Conservation (phyloP, 2,888 invertebrate genomes). For the Torymus texanus region DNA sequence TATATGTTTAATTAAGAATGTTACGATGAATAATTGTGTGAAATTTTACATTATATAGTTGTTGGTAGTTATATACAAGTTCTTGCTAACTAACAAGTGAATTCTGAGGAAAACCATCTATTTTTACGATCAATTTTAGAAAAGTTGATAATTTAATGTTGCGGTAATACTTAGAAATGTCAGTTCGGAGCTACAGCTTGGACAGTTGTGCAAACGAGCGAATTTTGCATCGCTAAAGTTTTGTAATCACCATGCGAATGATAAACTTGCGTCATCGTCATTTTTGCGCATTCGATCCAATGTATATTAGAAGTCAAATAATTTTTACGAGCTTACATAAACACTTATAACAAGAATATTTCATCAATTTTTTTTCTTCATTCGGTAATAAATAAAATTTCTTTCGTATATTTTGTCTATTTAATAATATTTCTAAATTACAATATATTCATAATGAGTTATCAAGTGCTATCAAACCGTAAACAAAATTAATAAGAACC, state of each 20-base stretch:
- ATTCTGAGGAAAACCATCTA: background rate
- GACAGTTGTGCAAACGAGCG: conserved; percentile 10
- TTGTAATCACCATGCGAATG: background rate
- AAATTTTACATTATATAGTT: too few species aligned
- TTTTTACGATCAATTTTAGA: conserved; percentile 7
- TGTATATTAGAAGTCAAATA: background rate
- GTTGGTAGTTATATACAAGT: too few species aligned
- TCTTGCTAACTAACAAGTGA: too few species aligned
- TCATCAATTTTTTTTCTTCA: too few species aligned
- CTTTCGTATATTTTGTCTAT: too few species aligned
- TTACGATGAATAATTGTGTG: too few species aligned
- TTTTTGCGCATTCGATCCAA: conserved; percentile 9
- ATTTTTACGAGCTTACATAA: background rate
- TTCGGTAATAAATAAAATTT: too few species aligned
- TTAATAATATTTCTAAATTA: too few species aligned
- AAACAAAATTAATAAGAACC: too few species aligned
- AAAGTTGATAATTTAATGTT: background rate
- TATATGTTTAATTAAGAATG: too few species aligned
- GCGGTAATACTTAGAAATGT: background rate
- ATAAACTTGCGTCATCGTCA: background rate
- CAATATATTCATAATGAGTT: too few species aligned
- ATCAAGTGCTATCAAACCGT: too few species aligned
- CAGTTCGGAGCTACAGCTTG: background rate
- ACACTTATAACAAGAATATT: conserved; percentile 11
- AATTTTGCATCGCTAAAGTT: conserved; percentile 6